Conservation (phyloP, 2,797 vertebrate species). For the Simalia tracyae region DNA sequence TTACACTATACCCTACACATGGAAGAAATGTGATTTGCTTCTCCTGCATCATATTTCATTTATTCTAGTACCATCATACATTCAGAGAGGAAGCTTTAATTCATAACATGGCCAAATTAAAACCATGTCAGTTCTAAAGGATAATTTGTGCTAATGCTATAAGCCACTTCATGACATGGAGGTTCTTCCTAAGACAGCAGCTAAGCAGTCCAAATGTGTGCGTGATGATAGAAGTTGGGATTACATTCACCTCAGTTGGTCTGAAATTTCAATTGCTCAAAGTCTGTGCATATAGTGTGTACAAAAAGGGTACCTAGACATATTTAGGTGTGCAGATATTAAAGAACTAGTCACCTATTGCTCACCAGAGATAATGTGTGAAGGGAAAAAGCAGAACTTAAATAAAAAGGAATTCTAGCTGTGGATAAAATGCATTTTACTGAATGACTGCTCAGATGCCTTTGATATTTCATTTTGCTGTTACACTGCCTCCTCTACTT, state of each 20-base stretch:
- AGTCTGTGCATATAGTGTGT: background rate
- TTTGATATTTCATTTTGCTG: constrained; percentile 46
- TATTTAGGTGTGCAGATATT: background rate
- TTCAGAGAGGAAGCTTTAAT: background rate
- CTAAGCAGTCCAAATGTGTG: background rate
- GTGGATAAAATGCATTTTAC: constrained; percentile 28
- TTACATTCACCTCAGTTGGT: background rate
- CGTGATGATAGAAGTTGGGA: background rate
- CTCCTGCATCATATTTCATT: background rate
- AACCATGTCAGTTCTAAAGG: background rate
- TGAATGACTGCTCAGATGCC: constrained; percentile 25
- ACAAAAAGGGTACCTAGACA: background rate
- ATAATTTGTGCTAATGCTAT: background rate
- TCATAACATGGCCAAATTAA: background rate
- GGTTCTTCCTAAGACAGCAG: background rate
- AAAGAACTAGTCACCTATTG: constrained; percentile 3
- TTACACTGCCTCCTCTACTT: constrained; percentile 29
- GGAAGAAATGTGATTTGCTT: background rate
- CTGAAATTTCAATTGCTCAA: background rate
- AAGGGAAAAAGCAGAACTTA: background rate
- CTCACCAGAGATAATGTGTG: background rate
- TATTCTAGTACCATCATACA: background rate
- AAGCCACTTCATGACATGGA: background rate
- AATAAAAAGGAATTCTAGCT: constrained; percentile 24
- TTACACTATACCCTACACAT: background rate